These are phyloP conservation scores for Drosophila melanosoma DNA, from an alignment of 2,888 invertebrate species.

Conservation along the genomic window DNA sequence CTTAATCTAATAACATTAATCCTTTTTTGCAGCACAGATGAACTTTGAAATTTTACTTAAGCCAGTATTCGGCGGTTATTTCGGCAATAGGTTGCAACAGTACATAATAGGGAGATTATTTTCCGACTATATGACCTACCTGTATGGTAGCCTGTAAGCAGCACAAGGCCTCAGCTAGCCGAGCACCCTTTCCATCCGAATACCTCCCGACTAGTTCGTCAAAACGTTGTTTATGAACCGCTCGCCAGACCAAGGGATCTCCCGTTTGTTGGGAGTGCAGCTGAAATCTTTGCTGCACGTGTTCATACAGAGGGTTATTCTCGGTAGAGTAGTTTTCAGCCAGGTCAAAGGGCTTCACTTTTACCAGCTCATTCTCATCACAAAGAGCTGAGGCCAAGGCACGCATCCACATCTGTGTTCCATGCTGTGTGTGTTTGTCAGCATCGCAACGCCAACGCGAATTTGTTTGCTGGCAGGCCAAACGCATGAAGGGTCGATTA, in stretches of 20 bases:
- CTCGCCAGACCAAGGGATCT: constrained; percentile 62
- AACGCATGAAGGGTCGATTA: constrained; percentile 89
- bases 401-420: constrained; percentile 86
- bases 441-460: constrained; percentile 85
- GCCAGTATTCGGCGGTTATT: not conserved
- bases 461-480: constrained; percentile 90
- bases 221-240: constrained; percentile 62
- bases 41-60: not conserved
- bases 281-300: constrained; percentile 56
- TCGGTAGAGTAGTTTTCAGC: not conserved
- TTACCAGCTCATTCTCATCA: constrained; percentile 73
- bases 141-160: constrained; percentile 86
- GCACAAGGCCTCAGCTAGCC: constrained; percentile 83
- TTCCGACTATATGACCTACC: constrained; percentile 64
- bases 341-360: constrained; percentile 4
- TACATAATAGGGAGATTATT: not conserved
- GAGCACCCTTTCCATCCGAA: constrained; percentile 63
- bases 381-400: constrained; percentile 88
- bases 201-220: constrained; percentile 56
- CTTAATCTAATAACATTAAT: not conserved
- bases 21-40: not conserved
- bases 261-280: constrained; percentile 55
- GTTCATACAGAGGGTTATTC: not conserved
- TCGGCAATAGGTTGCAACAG: not conserved
- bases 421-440: constrained; percentile 84